A percentile compares a stretch with the other conserved stretches of the same genome.
These are phyloP conservation scores for Pavo muticus DNA, from an alignment of 2,113 vertebrate species.

Conservation along the genomic window DNA sequence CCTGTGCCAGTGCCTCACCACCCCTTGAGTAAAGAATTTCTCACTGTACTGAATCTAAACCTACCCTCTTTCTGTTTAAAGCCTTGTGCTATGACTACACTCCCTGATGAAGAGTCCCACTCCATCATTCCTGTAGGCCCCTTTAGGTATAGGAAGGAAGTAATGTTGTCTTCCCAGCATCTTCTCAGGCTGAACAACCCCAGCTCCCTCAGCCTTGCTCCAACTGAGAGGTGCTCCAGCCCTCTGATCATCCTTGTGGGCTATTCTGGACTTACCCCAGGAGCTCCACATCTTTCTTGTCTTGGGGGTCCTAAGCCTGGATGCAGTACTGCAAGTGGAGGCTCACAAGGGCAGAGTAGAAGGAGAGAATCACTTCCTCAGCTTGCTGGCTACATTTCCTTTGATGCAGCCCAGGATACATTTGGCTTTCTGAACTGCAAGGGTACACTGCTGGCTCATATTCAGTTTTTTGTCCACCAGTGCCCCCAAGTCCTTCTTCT, in stretches of 20 bases:
- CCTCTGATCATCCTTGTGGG: background rate
- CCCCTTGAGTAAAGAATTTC: background rate
- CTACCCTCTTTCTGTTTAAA: background rate
- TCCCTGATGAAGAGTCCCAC: background rate
- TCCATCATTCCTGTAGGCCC: background rate
- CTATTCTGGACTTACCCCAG: background rate
- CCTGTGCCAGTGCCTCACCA: background rate
- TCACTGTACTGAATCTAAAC: background rate
- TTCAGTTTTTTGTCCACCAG: background rate
- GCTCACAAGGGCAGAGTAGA: background rate
- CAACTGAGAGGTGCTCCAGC: background rate
- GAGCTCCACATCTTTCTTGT: background rate
- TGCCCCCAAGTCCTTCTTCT: background rate
- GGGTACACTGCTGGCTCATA: background rate
- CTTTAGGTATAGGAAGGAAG: background rate
- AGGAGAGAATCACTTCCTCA: background rate
- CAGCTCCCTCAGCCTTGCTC: background rate
- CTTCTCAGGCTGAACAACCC: background rate
- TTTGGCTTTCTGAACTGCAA: background rate
- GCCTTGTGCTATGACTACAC: background rate
- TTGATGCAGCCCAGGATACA: background rate
- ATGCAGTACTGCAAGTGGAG: background rate
- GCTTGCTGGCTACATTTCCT: background rate
- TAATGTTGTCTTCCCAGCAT: background rate
- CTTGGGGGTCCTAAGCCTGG: background rate